Evolutionary conservation across 1,140 invertebrate species (phyloP), one percentile per base, ranked within the genome.

Genomic region (Rhyacophila brunnea): DNA sequence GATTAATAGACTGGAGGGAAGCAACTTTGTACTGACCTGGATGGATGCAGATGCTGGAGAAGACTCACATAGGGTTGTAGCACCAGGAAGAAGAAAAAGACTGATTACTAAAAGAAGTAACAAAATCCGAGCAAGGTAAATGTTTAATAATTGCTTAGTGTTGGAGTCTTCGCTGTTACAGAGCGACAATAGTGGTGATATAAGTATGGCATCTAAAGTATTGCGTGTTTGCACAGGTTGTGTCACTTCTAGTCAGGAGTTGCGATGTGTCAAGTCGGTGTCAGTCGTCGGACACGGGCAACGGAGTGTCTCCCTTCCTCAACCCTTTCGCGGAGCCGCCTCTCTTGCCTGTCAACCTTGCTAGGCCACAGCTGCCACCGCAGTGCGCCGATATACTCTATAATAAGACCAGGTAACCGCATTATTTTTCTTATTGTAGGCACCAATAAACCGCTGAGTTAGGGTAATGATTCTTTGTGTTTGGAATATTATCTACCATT

Each of bases 161-260:
- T n/a, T n/a, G n/a, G n/a, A n/a, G n/a, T n/a, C n/a, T n/a, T n/a
- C n/a, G n/a, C n/a, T n/a, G n/a, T n/a, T n/a, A n/a, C n/a, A n/a
- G n/a, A n/a, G n/a, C n/a, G n/a, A n/a, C n/a, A n/a, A n/a, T n/a
- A n/a, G n/a, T n/a, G n/a, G n/a, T n/a, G n/a, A n/a, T n/a, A n/a
- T n/a, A n/a, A n/a, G n/a, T n/a, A n/a, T n/a, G n/a, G n/a, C n/a
- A n/a, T n/a, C 2, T 11, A 15, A 46, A 20, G 44, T 46, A 1
- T 46, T 11, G 14, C 6, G 6, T 49, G 11, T 34, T 9, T 38
- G 36, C 2, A n/a, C 56, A 78, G 75, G 90, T 97, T 20, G 93
- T 98, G 20, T 95, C 92, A 23, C 86, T 90, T 72, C 73, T 98
- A 53, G 86, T 96, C 64, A 85, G 95, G 45, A 96, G 94, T 70